phyloP scores from a whole-genome alignment of 37 sponge, comb jelly and placozoan genomes.

The Mnemiopsis leidyi region DNA sequence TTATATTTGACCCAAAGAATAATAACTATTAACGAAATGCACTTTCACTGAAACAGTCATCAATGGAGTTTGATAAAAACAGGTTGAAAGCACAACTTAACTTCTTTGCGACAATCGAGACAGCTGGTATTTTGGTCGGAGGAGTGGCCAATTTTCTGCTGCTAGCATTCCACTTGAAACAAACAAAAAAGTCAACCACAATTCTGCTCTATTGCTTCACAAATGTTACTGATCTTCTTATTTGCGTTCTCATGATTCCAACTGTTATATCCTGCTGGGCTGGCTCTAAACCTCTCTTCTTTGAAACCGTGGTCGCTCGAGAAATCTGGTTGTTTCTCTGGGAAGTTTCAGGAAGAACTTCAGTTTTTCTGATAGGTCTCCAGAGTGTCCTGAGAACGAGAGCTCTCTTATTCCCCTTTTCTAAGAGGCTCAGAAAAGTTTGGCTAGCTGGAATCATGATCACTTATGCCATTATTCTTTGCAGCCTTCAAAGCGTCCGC shows the following conservation, averaged over 20 bases:
- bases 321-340: not conserved
- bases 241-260: not conserved
- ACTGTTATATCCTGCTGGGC: not conserved
- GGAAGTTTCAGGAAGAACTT: not conserved
- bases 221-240: not conserved
- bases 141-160: not conserved
- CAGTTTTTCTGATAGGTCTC: slow-evolving; percentile 9
- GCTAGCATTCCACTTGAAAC: not conserved
- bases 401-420: not conserved
- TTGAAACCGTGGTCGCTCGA: not conserved
- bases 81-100: not conserved
- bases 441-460: not conserved
- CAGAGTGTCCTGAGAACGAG: slow-evolving; percentile 10
- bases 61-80: not conserved
- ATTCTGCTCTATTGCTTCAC: not conserved
- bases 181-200: not conserved
- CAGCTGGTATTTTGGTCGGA: not conserved
- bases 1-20: too few species aligned
- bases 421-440: not conserved
- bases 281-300: not conserved
- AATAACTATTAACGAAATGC: too few species aligned
- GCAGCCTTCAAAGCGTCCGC: not conserved
- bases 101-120: not conserved
- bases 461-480: not conserved
- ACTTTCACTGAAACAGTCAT: too few species aligned